A percentile compares a stretch with the other conserved stretches of the same genome.
Conservation (phyloP, 2,888 invertebrate genomes). For the Scaptomyza parva region DNA sequence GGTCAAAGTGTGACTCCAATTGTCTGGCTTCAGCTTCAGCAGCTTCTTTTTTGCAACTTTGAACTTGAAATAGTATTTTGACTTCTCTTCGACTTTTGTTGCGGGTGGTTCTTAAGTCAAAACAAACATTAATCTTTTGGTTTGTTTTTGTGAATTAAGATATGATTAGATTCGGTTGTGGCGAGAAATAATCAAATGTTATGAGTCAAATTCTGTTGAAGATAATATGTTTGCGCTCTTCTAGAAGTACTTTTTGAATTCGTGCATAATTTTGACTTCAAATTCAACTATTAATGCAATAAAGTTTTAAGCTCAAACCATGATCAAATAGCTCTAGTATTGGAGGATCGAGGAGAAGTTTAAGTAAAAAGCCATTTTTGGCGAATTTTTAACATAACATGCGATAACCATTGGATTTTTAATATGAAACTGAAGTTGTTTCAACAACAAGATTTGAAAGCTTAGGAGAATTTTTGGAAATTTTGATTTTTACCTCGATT, state of each 20-base stretch:
- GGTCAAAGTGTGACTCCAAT: constrained; percentile 42
- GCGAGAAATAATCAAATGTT: background rate
- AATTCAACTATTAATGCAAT: no score
- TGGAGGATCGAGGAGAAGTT: no score
- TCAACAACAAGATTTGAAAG: no score
- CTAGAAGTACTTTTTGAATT: background rate
- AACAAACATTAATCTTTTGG: constrained; percentile 18
- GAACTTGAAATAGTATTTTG: constrained; percentile 74
- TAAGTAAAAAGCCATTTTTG: no score
- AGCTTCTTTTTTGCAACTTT: constrained; percentile 34
- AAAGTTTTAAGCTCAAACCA: no score
- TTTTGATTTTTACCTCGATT: background rate
- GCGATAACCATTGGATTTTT: no score
- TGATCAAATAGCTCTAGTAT: no score
- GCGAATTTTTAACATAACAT: no score
- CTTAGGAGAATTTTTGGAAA: background rate
- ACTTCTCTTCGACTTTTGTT: constrained; percentile 32
- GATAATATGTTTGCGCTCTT: background rate
- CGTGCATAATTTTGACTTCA: background rate
- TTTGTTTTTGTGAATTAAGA: background rate
- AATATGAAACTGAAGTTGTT: no score
- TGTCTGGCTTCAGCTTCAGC: constrained; percentile 26
- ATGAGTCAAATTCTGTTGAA: background rate
- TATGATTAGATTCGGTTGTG: background rate
- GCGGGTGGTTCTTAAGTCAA: constrained; percentile 4